These are phyloP conservation scores for Arrhopalites spinosus DNA, from an alignment of 2,888 invertebrate genomes.

Conservation along the genomic window DNA sequence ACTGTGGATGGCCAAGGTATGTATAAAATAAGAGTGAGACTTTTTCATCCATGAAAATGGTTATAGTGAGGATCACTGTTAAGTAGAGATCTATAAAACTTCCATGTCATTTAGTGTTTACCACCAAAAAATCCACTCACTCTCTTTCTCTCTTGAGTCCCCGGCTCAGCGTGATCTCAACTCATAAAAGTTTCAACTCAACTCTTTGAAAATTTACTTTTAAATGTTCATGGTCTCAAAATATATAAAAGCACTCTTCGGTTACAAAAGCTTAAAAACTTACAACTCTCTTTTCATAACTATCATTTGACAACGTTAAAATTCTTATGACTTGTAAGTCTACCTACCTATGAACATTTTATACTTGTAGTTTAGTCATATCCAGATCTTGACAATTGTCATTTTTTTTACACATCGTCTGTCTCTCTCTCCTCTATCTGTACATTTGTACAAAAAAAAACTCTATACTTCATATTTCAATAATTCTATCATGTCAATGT, in stretches of 20 bases:
- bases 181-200: constrained; percentile 55
- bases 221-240: constrained; percentile 11
- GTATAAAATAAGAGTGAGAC: not conserved
- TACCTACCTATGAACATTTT: too few relatives aligned
- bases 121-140: constrained; percentile 34
- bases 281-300: not conserved
- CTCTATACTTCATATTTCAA: not conserved
- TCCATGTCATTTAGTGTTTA: constrained; percentile 22
- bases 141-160: constrained; percentile 13
- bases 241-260: not conserved
- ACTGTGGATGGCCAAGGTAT: not conserved
- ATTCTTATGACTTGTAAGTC: too few relatives aligned
- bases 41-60: constrained; percentile 16
- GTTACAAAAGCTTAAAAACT: constrained; percentile 3
- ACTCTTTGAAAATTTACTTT: constrained; percentile 35
- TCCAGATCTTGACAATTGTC: too few relatives aligned
- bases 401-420: not conserved
- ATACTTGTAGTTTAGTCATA: too few relatives aligned
- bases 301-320: too few relatives aligned
- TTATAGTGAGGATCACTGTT: constrained; percentile 15
- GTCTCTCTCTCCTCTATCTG: too few relatives aligned
- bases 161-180: constrained; percentile 51
- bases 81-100: constrained; percentile 24
- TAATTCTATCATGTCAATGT: constrained; percentile 34
- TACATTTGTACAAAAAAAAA: too few relatives aligned